Evolutionary conservation across 2,888 invertebrate genomes (phyloP).

Genomic region (Callosobruchus maculatus): DNA sequence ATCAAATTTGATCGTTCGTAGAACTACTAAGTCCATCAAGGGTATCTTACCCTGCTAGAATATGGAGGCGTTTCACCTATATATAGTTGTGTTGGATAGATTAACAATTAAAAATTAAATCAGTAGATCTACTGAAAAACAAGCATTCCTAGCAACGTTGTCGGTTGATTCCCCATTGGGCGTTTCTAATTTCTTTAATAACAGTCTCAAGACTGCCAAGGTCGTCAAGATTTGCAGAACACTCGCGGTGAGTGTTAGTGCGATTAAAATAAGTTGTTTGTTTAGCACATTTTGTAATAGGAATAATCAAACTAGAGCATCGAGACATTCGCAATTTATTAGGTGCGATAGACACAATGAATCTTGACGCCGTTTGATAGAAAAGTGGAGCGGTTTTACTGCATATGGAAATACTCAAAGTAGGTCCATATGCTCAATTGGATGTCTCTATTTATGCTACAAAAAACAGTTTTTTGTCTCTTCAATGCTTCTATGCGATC

Average conservation of each 20-base stretch:
- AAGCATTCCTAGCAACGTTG: too few species aligned
- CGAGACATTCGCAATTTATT: not conserved
- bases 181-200: slow-evolving; percentile 29
- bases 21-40: too few species aligned
- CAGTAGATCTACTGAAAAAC: too few species aligned
- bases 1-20: too few species aligned
- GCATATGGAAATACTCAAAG: not conserved
- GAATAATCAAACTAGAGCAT: not conserved
- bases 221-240: slow-evolving; percentile 15
- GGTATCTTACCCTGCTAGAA: too few species aligned
- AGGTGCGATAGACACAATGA: not conserved
- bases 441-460: not conserved
- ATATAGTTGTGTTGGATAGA: too few species aligned
- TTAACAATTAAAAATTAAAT: too few species aligned
- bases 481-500: too few species aligned
- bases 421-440: not conserved
- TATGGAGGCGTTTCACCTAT: too few species aligned
- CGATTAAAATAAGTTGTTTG: slow-evolving; percentile 17
- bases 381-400: not conserved
- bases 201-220: slow-evolving; percentile 29
- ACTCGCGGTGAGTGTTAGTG: slow-evolving; percentile 3
- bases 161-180: slow-evolving; percentile 21
- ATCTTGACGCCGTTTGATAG: not conserved
- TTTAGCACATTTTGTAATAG: slow-evolving; percentile 4
- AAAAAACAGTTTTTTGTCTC: too few species aligned